Percentiles rank a stretch among this genome's conserved stretches.
Conservation (phyloP, 2,797 vertebrate genomes). For the Melanogrammus aeglefinus region DNA sequence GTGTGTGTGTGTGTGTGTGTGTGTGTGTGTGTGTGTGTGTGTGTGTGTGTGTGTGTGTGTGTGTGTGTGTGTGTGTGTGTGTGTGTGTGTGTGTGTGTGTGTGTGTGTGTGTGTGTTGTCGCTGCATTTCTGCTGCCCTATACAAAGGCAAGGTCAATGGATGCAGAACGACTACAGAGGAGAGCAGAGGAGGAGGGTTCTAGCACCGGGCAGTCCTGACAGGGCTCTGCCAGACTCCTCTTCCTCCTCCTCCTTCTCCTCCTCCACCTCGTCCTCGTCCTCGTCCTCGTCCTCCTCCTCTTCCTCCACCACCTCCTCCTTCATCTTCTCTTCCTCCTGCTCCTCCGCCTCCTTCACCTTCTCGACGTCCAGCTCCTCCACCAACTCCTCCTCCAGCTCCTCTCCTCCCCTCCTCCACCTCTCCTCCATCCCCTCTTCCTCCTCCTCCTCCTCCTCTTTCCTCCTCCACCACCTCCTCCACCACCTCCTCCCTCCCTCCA, state of each 20-base stretch:
- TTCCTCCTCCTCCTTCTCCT: background rate
- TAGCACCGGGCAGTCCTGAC: background rate
- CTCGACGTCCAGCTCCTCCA: no score
- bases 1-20: background rate
- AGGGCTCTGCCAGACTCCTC: background rate
- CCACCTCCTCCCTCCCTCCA: background rate
- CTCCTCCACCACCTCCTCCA: background rate
- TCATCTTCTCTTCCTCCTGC: background rate
- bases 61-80: no score
- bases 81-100: no score
- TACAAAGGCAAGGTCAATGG: background rate
- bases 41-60: no score
- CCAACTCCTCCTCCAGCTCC: no score
- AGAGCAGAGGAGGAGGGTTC: background rate
- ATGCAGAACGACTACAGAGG: background rate
- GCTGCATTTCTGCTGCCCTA: background rate
- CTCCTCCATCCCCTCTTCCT: background rate
- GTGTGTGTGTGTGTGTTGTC: no score
- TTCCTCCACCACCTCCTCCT: background rate
- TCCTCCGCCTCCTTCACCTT: no score
- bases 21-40: no score
- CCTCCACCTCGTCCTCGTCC: background rate
- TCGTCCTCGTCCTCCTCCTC: constrained; percentile 45
- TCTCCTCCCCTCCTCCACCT: background rate
- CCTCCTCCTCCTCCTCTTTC: background rate